These are phyloP conservation scores for Mamestra brassicae DNA, from an alignment of 2,888 invertebrate species.

Conservation along the genomic window DNA sequence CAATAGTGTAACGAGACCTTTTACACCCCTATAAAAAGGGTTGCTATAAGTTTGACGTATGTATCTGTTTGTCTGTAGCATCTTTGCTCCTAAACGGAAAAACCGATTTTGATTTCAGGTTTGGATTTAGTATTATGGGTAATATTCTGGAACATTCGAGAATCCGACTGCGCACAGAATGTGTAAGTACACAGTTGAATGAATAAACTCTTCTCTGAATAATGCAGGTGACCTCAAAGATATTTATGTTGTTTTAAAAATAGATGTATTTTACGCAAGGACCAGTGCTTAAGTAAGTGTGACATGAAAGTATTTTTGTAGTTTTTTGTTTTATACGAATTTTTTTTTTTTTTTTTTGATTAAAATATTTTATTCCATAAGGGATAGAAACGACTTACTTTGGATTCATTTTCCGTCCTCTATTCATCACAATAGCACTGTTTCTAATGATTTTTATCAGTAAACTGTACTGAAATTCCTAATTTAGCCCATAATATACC, in stretches of 20 bases:
- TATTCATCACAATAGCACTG: not conserved
- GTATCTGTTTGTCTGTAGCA: too few relatives aligned
- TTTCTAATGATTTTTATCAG: not conserved
- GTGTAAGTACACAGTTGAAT: constrained; percentile 32
- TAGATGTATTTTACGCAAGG: constrained; percentile 8
- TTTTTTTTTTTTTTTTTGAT: too few relatives aligned
- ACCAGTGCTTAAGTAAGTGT: not conserved
- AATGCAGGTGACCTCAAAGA: constrained; percentile 40
- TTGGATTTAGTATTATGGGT: not conserved
- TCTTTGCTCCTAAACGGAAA: too few relatives aligned
- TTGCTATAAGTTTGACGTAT: too few relatives aligned
- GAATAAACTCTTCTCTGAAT: constrained; percentile 40
- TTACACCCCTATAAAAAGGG: too few relatives aligned
- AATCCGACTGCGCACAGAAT: constrained; percentile 6
- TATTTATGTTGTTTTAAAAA: constrained; percentile 38
- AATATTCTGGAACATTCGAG: constrained; percentile 26
- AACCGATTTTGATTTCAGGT: not conserved
- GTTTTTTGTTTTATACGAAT: too few relatives aligned
- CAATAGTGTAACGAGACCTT: too few relatives aligned
- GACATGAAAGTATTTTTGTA: not conserved
- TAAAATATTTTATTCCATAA: too few relatives aligned
- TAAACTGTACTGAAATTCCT: constrained; percentile 9
- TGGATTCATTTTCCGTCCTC: not conserved
- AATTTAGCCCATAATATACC: constrained; percentile 24
- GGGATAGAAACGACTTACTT: constrained; percentile 7